phyloP scores from a whole-genome alignment of 1,140 invertebrate species.

The Diploscapter pachys region DNA sequence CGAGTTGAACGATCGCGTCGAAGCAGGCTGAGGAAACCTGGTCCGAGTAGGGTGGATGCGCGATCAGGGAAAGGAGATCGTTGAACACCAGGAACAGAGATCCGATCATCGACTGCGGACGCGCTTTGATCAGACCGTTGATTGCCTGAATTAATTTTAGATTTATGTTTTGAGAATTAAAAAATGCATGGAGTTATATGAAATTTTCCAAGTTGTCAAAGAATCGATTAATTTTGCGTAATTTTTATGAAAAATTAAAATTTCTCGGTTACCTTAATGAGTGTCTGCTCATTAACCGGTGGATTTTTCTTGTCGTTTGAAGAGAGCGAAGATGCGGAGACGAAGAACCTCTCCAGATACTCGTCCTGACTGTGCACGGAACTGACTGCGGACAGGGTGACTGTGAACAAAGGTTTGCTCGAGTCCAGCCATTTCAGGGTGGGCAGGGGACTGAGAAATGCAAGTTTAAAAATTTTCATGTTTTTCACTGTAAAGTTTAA shows the following conservation, averaged over 20 bases:
- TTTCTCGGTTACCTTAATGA: constrained; percentile 61
- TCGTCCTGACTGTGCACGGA: constrained; percentile 69
- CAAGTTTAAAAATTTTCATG: too few relatives aligned
- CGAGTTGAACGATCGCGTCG: constrained; percentile 51
- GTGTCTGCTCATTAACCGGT: constrained; percentile 74
- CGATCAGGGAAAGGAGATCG: constrained; percentile 78
- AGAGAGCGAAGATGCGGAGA: constrained; percentile 70
- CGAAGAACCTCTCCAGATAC: constrained; percentile 74
- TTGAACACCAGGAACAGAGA: constrained; percentile 83
- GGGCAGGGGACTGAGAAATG: constrained; percentile 66
- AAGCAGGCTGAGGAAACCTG: constrained; percentile 59
- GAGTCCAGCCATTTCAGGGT: constrained; percentile 93
- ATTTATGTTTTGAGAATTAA: too few relatives aligned
- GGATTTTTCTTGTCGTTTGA: constrained; percentile 67
- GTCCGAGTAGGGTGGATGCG: constrained; percentile 74
- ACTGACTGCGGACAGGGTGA: constrained; percentile 76
- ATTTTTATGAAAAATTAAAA: too few relatives aligned
- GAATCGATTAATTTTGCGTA: too few relatives aligned
- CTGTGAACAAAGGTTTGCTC: constrained; percentile 82
- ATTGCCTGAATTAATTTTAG: too few relatives aligned
- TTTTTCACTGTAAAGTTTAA: too few relatives aligned
- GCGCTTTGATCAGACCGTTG: constrained; percentile 70
- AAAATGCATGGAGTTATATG: too few relatives aligned
- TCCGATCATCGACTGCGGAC: constrained; percentile 76
- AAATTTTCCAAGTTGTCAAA: too few relatives aligned